phyloP scores from a whole-genome alignment of 1,140 invertebrate genomes.

The Musca domestica region DNA sequence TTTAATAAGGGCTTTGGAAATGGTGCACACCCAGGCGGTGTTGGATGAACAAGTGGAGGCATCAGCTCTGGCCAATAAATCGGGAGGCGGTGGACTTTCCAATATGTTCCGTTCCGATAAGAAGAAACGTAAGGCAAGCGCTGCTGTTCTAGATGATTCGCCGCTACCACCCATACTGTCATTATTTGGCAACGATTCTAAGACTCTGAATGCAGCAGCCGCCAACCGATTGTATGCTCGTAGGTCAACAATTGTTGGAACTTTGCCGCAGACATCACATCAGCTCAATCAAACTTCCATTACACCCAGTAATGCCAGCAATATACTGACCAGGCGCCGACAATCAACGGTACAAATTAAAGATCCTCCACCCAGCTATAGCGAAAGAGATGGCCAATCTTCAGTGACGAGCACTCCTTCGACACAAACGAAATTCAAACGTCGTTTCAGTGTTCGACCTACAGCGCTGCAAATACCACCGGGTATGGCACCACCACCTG shows the following conservation, averaged over 20 bases:
- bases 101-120: conserved; percentile 16
- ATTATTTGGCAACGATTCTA: conserved; percentile 41
- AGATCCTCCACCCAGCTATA: conserved; percentile 48
- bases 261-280: conserved; percentile 34
- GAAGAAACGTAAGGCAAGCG: conserved; percentile 59
- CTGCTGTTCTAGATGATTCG: conserved; percentile 56
- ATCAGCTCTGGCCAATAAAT: conserved; percentile 18
- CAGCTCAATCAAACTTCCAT: conserved; percentile 10
- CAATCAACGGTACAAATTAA: conserved; percentile 32
- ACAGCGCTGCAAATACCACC: conserved; percentile 50
- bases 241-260: conserved; percentile 47
- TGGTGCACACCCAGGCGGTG: conserved; percentile 57
- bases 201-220: conserved; percentile 35
- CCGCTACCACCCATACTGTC: conserved; percentile 43
- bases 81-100: not conserved
- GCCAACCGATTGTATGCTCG: conserved; percentile 47
- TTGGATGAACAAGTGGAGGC: conserved; percentile 42
- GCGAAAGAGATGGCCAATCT: conserved; percentile 29
- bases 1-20: conserved; percentile 67
- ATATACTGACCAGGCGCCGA: conserved; percentile 26
- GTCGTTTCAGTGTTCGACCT: conserved; percentile 50
- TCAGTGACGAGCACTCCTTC: not conserved
- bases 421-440: conserved; percentile 39
- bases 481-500: conserved; percentile 46
- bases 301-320: not conserved